phyloP scores from a whole-genome alignment of 2,113 vertebrate species.

The Dicerorhinus sumatrensis region DNA sequence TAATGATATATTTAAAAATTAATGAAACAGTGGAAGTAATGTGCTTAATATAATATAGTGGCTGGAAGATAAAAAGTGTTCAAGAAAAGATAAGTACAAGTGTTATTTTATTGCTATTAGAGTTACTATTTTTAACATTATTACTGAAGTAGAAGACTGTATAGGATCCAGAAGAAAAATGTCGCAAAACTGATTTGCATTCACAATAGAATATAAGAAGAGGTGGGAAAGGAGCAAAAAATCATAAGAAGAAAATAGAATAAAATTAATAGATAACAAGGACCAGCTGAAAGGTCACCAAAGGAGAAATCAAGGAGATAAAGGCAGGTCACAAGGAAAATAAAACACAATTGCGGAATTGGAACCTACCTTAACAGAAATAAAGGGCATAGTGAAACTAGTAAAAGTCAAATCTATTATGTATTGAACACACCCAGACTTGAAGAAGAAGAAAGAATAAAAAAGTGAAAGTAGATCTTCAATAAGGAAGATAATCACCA shows the following conservation, averaged over 20 bases:
- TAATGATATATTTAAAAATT: neutral
- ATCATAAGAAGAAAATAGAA: neutral
- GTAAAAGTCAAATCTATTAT: neutral
- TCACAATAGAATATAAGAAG: neutral
- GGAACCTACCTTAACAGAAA: neutral
- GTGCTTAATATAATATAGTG: neutral
- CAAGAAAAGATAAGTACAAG: neutral
- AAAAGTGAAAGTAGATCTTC: neutral
- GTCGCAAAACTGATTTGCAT: neutral
- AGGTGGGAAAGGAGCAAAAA: neutral
- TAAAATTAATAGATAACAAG: neutral
- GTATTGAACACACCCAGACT: neutral
- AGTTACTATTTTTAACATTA: neutral
- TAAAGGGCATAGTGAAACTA: neutral
- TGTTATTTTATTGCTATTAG: neutral
- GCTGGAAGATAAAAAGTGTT: neutral
- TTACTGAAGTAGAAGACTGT: neutral
- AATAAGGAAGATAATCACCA: neutral
- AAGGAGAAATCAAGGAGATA: neutral
- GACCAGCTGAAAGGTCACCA: neutral
- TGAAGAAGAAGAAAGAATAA: neutral
- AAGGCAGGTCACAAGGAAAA: neutral
- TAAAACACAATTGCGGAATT: neutral
- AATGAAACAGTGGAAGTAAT: neutral
- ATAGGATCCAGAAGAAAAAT: conserved; percentile 8